Conservation (phyloP, 1,140 invertebrate genomes). For the Drosophila eugracilis region DNA sequence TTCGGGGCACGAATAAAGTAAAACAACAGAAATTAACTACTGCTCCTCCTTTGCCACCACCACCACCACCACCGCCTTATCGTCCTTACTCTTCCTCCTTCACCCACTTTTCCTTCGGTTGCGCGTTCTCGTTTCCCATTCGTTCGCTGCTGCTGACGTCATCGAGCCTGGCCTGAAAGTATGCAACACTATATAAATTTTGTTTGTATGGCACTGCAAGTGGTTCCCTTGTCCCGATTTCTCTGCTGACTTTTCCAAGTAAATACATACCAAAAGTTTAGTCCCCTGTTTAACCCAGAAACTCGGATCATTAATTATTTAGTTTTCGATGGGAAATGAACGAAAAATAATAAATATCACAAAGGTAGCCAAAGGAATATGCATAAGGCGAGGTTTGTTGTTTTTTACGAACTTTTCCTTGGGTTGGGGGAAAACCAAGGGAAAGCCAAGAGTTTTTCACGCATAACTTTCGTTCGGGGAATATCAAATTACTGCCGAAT, state of each 20-base stretch:
- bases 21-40: conserved; percentile 69
- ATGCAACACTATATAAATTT: conserved; percentile 73
- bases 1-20: conserved; percentile 47
- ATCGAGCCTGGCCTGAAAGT: conserved; percentile 59
- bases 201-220: conserved; percentile 35
- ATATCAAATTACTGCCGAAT: neutral
- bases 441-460: neutral
- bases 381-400: neutral
- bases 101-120: conserved; percentile 16
- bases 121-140: conserved; percentile 35
- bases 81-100: conserved; percentile 16
- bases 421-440: neutral
- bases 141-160: conserved; percentile 62
- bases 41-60: conserved; percentile 28
- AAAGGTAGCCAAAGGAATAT: neutral
- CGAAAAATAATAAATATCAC: conserved; percentile 1
- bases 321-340: conserved; percentile 1
- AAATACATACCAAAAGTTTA: conserved; percentile 18
- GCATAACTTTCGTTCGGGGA: neutral
- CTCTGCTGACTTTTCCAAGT: conserved; percentile 15
- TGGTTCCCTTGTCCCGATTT: conserved; percentile 12
- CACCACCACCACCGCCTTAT: no score
- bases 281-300: conserved; percentile 1
- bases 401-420: neutral
- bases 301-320: conserved; percentile 29